Percentiles rank a stretch among this genome's conserved stretches.
Conservation (phyloP, 1,140 invertebrate species). For the Bombus waltoni region DNA sequence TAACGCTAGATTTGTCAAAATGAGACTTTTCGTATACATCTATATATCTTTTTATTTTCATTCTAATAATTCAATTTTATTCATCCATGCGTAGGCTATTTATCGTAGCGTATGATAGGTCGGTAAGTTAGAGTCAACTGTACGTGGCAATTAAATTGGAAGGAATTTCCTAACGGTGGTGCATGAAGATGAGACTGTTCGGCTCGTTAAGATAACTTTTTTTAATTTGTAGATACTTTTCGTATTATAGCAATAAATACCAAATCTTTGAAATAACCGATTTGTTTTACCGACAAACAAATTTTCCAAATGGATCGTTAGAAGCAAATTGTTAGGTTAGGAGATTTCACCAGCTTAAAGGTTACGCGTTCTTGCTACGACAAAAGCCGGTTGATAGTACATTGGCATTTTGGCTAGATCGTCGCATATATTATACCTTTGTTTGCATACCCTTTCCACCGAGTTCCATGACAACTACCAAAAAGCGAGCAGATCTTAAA, state of each 20-base stretch:
- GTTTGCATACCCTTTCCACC: background rate
- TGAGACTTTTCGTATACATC: background rate
- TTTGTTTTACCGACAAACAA: background rate
- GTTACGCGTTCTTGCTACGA: slow-evolving; percentile 16
- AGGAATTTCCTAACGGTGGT: background rate
- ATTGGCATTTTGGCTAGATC: slow-evolving; percentile 63
- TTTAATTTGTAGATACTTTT: too few relatives aligned
- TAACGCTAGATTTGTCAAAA: background rate
- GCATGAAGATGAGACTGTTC: background rate
- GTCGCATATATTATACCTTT: background rate
- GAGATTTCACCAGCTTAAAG: slow-evolving; percentile 30
- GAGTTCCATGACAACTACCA: background rate
- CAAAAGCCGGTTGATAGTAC: slow-evolving; percentile 39
- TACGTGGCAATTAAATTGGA: background rate
- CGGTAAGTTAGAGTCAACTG: background rate
- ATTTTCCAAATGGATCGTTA: background rate
- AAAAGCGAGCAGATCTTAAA: background rate
- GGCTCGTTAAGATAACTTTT: background rate
- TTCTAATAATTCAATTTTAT: background rate
- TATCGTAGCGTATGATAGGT: background rate
- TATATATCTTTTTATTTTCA: background rate
- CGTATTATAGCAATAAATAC: too few relatives aligned
- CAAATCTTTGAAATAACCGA: too few relatives aligned
- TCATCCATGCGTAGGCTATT: background rate
- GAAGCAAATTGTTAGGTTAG: background rate